A percentile compares a stretch with the other conserved stretches of the same genome.
Evolutionary conservation across 2,797 vertebrate species (phyloP).

Genomic region (Bradypus variegatus): DNA sequence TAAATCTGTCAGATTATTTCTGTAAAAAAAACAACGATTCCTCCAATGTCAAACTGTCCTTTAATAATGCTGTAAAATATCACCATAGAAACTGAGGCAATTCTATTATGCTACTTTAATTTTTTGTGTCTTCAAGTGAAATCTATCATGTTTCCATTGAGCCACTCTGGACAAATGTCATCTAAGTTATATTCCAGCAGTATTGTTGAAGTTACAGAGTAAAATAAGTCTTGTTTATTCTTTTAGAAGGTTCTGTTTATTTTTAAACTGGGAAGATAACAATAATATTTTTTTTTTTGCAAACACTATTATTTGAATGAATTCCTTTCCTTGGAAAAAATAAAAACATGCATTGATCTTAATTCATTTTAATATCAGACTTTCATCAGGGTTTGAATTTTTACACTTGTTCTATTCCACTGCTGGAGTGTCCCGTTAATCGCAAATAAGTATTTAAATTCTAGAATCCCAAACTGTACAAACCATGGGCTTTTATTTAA

Average conservation of each 20-base stretch:
- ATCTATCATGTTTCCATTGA: neutral
- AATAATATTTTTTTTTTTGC: neutral
- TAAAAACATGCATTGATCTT: neutral
- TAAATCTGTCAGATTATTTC: slow-evolving; percentile 23
- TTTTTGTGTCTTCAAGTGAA: neutral
- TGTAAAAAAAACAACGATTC: slow-evolving; percentile 8
- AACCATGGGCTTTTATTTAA: neutral
- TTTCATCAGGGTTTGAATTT: neutral
- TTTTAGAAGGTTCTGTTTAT: slow-evolving; percentile 17
- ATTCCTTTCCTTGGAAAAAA: neutral
- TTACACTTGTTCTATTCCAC: neutral
- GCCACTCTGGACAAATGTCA: neutral
- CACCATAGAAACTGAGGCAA: neutral
- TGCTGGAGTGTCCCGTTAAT: neutral
- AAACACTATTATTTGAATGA: neutral
- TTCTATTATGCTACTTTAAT: neutral
- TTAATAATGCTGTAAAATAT: neutral
- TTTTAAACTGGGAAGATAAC: neutral
- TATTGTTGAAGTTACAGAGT: neutral
- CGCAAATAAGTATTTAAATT: neutral
- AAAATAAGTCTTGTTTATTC: neutral
- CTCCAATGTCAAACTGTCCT: neutral
- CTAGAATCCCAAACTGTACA: neutral
- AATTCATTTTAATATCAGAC: neutral
- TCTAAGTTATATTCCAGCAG: neutral